Evolutionary conservation across 1,140 invertebrate species (phyloP).

Genomic region (Holcopasites calliopsidis): DNA sequence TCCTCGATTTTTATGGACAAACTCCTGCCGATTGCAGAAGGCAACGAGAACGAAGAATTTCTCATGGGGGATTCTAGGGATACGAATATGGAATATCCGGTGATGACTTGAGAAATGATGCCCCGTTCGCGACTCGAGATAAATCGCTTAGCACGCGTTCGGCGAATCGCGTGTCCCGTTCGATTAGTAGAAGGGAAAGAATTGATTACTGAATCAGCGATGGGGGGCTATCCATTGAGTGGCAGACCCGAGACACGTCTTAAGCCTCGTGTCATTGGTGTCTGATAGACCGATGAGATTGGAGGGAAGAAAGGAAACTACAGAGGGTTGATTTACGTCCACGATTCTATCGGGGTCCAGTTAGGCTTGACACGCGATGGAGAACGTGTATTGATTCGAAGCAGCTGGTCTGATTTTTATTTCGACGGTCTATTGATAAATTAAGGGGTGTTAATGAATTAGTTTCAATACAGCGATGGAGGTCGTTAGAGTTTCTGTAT

Average conservation of each 20-base stretch:
- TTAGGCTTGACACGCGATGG: neutral
- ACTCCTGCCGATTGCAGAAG: neutral
- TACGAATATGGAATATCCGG: no score
- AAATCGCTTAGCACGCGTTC: no score
- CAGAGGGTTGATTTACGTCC: neutral
- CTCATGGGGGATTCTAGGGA: no score
- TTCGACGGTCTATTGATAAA: neutral
- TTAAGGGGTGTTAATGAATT: neutral
- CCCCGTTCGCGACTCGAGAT: no score
- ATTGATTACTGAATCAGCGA: no score
- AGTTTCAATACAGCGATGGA: no score
- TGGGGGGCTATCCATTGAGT: no score
- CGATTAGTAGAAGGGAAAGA: no score
- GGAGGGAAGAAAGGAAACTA: neutral
- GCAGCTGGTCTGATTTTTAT: constrained; percentile 4
- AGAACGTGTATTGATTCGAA: neutral
- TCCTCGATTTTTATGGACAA: neutral
- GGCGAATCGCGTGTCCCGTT: no score
- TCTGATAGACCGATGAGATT: neutral
- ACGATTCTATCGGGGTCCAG: neutral
- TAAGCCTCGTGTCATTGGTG: neutral
- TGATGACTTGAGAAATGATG: no score
- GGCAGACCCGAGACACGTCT: neutral
- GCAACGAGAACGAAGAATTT: no score
- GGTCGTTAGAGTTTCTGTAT: no score